Conservation (phyloP, 2,888 invertebrate species). For the Furcula furcula region DNA sequence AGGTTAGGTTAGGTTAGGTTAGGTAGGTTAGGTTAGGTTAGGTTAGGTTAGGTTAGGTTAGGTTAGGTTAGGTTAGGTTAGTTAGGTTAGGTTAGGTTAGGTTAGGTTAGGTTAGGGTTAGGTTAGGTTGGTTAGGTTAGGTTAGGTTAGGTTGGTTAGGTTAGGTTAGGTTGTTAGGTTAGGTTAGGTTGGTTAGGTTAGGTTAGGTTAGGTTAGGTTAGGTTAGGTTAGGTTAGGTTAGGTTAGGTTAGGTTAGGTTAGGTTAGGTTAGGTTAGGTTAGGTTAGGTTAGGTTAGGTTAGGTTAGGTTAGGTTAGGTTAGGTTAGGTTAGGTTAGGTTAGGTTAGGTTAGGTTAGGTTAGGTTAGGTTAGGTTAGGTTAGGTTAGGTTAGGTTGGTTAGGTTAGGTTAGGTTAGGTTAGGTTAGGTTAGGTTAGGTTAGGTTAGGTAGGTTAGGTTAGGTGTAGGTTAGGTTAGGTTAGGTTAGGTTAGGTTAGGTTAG, state of each 20-base stretch:
- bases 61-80: neutral
- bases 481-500: conserved; percentile 7
- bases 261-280: conserved; percentile 7
- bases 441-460: conserved; percentile 8
- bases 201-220: conserved; percentile 2
- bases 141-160: conserved; percentile 1
- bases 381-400: conserved; percentile 4
- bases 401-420: conserved; percentile 4
- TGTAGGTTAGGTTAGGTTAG: conserved; percentile 6
- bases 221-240: conserved; percentile 2
- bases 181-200: neutral
- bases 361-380: conserved; percentile 6
- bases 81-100: conserved; percentile 2
- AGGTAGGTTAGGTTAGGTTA: conserved; percentile 2
- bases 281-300: conserved; percentile 6
- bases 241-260: neutral
- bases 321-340: conserved; percentile 5
- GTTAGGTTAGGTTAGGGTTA: conserved; percentile 5
- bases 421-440: conserved; percentile 6
- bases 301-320: conserved; percentile 5
- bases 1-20: neutral
- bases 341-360: conserved; percentile 6
- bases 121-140: conserved; percentile 2
- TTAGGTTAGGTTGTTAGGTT: neutral
- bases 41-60: conserved; percentile 2